Conservation (phyloP, 2,113 vertebrate genomes). For the Zootoca vivipara region DNA sequence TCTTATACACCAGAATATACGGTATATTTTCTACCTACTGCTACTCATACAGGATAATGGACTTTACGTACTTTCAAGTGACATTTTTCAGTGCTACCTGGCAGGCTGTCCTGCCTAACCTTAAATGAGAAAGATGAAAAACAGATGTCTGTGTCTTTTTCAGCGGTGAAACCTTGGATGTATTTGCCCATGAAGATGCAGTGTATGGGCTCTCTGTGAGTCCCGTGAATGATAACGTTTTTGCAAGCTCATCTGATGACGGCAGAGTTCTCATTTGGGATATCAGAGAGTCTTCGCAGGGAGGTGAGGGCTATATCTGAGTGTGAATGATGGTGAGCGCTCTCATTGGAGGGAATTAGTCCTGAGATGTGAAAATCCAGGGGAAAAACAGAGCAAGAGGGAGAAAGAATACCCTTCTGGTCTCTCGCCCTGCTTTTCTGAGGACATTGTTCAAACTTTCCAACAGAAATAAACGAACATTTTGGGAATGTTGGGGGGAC, state of each 20-base stretch:
- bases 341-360: background rate
- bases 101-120: background rate
- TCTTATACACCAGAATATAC: too few species aligned
- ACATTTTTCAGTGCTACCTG: background rate
- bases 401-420: background rate
- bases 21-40: background rate
- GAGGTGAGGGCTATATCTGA: conserved; percentile 79
- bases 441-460: background rate
- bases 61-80: background rate
- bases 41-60: background rate
- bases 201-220: conserved; percentile 98
- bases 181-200: conserved; percentile 96
- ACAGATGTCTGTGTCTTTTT: conserved; percentile 49
- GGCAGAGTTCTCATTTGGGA: conserved; percentile 99
- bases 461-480: background rate
- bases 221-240: conserved; percentile 97
- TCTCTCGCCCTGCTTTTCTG: background rate
- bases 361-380: background rate
- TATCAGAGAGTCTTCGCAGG: conserved; percentile 92
- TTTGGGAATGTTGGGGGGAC: background rate
- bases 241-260: conserved; percentile 97
- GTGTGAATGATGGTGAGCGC: background rate
- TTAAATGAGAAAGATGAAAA: conserved; percentile 14
- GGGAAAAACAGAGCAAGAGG: background rate
- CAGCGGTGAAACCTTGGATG: conserved; percentile 94